phyloP scores from a whole-genome alignment of 2,797 vertebrate genomes.

The Craterocephalus amniculus region DNA sequence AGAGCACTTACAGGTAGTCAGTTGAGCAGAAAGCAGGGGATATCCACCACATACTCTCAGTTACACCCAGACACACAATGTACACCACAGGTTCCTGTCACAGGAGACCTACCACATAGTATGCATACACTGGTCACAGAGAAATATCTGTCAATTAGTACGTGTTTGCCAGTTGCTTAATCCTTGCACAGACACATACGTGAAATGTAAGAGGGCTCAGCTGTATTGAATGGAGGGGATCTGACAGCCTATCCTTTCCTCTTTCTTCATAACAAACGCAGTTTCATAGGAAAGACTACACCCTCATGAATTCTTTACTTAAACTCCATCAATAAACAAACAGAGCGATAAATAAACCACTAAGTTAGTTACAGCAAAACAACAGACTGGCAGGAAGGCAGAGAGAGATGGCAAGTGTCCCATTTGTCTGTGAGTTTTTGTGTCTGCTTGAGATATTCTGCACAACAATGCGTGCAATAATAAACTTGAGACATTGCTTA shows the following conservation, averaged over 20 bases:
- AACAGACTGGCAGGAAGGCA: constrained; percentile 40
- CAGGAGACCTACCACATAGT: constrained; percentile 30
- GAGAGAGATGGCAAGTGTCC: constrained; percentile 26
- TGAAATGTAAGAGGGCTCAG: constrained; percentile 11
- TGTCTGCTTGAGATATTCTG: constrained; percentile 57
- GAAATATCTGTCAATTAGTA: constrained; percentile 46
- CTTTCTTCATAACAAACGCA: constrained; percentile 41
- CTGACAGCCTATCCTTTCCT: constrained; percentile 38
- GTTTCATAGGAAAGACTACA: constrained; percentile 54
- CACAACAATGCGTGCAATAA: constrained; percentile 58
- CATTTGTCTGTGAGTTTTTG: constrained; percentile 58
- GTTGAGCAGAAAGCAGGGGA: constrained; percentile 39
- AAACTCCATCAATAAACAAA: constrained; percentile 74
- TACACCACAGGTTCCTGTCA: constrained; percentile 40
- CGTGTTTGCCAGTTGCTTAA: constrained; percentile 37
- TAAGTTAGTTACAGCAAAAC: constrained; percentile 65
- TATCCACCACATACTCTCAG: constrained; percentile 40
- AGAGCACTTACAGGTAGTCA: constrained; percentile 65
- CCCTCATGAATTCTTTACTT: constrained; percentile 65
- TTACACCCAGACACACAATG: constrained; percentile 40
- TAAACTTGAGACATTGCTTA: constrained; percentile 64
- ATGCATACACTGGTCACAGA: constrained; percentile 54
- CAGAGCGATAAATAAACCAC: constrained; percentile 75
- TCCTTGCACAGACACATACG: constrained; percentile 7
- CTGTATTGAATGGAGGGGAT: constrained; percentile 45